Conservation (phyloP, 2,888 invertebrate species). For the Platycnemis pennipes region DNA sequence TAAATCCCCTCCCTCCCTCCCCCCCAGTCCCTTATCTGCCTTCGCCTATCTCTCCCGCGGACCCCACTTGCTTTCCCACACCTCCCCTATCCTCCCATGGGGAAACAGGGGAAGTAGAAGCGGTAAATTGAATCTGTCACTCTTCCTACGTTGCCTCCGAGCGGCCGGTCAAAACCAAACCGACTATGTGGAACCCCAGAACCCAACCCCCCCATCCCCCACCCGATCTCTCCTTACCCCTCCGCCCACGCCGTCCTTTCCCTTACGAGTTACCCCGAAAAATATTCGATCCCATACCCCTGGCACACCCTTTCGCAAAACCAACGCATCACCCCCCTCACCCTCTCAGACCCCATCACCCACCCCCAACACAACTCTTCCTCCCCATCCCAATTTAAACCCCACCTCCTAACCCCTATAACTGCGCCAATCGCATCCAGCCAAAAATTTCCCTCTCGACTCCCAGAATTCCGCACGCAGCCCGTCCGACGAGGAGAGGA, state of each 20-base stretch:
- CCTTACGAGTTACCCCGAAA: too few species aligned
- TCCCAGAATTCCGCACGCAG: neutral
- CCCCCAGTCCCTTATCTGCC: neutral
- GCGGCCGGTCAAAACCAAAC: constrained; percentile 42
- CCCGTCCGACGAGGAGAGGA: too few species aligned
- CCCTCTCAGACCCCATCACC: neutral
- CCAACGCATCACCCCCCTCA: neutral
- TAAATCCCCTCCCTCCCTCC: neutral
- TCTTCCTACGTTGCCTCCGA: constrained; percentile 41
- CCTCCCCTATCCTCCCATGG: neutral
- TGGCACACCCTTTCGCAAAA: neutral
- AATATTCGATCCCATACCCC: too few species aligned
- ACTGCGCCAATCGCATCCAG: neutral
- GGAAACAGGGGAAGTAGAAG: constrained; percentile 26
- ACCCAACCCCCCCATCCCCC: neutral
- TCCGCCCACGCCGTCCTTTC: neutral
- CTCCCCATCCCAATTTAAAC: neutral
- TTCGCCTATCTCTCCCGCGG: neutral
- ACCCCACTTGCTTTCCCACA: neutral
- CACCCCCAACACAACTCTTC: neutral
- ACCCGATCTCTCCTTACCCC: neutral
- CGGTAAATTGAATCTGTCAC: constrained; percentile 56
- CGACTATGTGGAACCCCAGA: neutral
- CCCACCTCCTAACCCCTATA: neutral
- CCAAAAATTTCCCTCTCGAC: neutral